phyloP scores from a whole-genome alignment of 2,113 vertebrate species.

The Nibea coibor region DNA sequence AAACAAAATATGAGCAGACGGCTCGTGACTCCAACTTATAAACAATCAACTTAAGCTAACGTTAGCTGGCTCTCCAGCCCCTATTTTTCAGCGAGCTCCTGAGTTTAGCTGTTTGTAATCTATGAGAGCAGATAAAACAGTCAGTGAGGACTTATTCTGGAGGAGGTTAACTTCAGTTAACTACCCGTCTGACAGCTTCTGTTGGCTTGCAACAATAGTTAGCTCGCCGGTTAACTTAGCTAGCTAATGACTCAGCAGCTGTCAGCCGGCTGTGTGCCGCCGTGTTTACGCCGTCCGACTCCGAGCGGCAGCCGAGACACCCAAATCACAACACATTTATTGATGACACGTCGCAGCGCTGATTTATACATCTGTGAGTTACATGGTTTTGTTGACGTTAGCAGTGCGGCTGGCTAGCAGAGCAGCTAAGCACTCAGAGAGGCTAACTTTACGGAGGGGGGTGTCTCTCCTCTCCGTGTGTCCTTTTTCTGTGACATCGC shows the following conservation, averaged over 20 bases:
- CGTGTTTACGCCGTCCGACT: background rate
- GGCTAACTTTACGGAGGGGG: conserved; percentile 71
- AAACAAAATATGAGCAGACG: conserved; percentile 6
- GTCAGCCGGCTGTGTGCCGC: conserved; percentile 16
- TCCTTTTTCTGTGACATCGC: conserved; percentile 37
- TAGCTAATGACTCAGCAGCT: conserved; percentile 87
- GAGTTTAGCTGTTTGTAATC: background rate
- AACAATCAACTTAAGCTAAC: background rate
- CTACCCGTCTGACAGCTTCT: conserved; percentile 23
- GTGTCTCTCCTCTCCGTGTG: conserved; percentile 15
- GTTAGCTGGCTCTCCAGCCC: no score
- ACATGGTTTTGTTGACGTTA: conserved; percentile 66
- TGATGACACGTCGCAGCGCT: background rate
- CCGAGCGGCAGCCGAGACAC: background rate
- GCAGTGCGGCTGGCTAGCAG: conserved; percentile 64
- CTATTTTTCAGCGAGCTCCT: background rate
- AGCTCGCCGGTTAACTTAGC: conserved; percentile 69
- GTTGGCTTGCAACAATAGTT: conserved; percentile 68
- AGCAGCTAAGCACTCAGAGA: conserved; percentile 51
- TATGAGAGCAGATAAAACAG: background rate
- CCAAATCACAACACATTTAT: conserved; percentile 8
- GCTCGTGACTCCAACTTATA: conserved; percentile 14
- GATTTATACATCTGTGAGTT: conserved; percentile 4
- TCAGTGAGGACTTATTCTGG: background rate
- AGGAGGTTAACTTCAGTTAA: background rate